Base-by-base conservation (phyloP, 2,888 invertebrate genomes). In the Tenthredo scrophulariae region DNA sequence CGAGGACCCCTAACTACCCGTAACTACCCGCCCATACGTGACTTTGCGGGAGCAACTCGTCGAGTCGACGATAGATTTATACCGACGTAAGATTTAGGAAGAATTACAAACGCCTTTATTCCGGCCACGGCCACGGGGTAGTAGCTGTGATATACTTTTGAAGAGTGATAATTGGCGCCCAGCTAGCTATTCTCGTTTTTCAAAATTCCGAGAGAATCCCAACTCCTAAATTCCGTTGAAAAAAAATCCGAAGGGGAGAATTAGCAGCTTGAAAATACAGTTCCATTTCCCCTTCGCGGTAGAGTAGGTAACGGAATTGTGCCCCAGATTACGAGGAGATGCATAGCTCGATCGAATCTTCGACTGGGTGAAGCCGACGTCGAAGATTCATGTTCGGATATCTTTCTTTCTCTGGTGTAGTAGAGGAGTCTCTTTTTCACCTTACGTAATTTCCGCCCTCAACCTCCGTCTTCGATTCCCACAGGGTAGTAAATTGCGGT, bases 31-130 rank as follows among this genome's bases (percentile, higher is more conserved):
- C 70, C 83, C 85, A 85, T 83, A 80, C 85, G 84, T 85, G 86
- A 83, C 85, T 86, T 65, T 40, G 62, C 86, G 84, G 75, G 43
- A 82, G 46, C 83, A 85, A 70, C 65, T 58, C 26, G 80, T 67
- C 33, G 80, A 67, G 82, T 70, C 72, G 80, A 54, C 40, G 83
- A 82, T 86, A 86, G 85, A 86, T 85, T 84, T 86, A 84, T 84
- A 62, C 26, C 80, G 26, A 58, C 37, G 26, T 62, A 80, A 80
- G 84, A 84, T 84, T 84, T 84, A 46, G 29, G 29, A 62, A 80
- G 80, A 80, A 80, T 80, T 80, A 80, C 37, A 50, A 77, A 77
- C 46, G 22, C 46, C 75, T n/a, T 22, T 82, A 84, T 46, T 13
- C 58, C 54, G 15, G 46, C 46, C 13, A 46, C 13, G 43, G 3